Conservation (phyloP, 2,888 invertebrate genomes). For the Tanytarsus gracilentus region DNA sequence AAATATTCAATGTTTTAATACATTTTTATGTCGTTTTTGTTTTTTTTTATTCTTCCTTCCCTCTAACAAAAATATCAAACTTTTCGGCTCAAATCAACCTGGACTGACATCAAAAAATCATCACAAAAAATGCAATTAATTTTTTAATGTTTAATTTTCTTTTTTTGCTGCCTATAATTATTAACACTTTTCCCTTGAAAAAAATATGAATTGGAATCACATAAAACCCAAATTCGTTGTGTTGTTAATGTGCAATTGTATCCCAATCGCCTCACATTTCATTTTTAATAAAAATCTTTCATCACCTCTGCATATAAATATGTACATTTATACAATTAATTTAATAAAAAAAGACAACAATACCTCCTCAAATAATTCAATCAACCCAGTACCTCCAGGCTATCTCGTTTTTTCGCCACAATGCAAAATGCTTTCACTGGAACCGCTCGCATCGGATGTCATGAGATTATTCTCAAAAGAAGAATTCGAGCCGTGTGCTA, state of each 20-base stretch:
- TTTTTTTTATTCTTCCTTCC: not conserved
- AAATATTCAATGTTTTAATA: not conserved
- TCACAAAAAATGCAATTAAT: no score
- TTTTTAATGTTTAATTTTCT: not conserved
- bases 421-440: constrained; percentile 54
- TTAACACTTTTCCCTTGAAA: no score
- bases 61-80: not conserved
- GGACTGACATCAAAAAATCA: not conserved
- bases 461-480: constrained; percentile 47
- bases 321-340: not conserved
- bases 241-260: no score
- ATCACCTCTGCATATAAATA: constrained; percentile 1
- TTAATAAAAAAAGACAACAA: not conserved
- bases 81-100: not conserved
- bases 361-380: constrained; percentile 17
- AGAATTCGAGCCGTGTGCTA: constrained; percentile 48
- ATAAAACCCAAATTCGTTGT: no score
- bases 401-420: constrained; percentile 48
- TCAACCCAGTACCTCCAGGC: constrained; percentile 35
- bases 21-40: not conserved
- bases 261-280: not conserved
- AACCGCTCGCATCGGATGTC: constrained; percentile 50
- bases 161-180: not conserved
- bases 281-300: not conserved
- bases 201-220: no score